phyloP scores from a whole-genome alignment of 2,888 invertebrate genomes.

The Clunio marinus region DNA sequence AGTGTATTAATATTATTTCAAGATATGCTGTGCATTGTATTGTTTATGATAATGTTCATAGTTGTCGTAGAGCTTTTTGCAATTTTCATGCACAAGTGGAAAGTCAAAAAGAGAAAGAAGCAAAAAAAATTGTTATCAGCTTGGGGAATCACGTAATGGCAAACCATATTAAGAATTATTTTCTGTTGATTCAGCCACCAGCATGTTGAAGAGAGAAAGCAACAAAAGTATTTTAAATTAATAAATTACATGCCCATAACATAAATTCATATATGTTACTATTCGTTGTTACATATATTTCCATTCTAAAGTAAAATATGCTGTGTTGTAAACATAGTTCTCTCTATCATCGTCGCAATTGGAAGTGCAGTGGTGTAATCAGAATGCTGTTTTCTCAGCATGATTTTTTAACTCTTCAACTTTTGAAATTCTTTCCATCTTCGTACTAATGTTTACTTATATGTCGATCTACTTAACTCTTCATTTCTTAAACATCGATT shows the following conservation, averaged over 20 bases:
- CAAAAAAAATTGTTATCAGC: conserved; percentile 27
- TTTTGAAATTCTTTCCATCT: too few species aligned
- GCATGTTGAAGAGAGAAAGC: neutral
- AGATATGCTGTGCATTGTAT: conserved; percentile 6
- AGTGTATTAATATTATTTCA: neutral
- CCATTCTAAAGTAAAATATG: conserved; percentile 1
- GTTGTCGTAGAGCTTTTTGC: too few species aligned
- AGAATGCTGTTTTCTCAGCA: conserved; percentile 1
- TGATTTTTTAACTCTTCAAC: conserved; percentile 6
- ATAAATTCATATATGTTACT: conserved; percentile 15
- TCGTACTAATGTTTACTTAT: neutral
- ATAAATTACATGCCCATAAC: conserved; percentile 32
- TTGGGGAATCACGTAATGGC: conserved; percentile 10
- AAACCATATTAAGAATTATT: conserved; percentile 28
- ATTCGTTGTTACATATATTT: conserved; percentile 5
- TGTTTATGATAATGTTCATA: conserved; percentile 27
- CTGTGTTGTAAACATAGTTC: conserved; percentile 10
- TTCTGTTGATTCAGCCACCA: conserved; percentile 26
- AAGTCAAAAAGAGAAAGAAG: neutral
- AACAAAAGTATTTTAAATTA: conserved; percentile 26
- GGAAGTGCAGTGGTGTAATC: neutral
- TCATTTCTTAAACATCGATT: neutral
- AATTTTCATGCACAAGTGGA: neutral
- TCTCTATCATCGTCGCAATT: neutral
- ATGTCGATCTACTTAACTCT: neutral